Base-by-base conservation (phyloP, 2,888 invertebrate species). In the Ptilodon capucinus region DNA sequence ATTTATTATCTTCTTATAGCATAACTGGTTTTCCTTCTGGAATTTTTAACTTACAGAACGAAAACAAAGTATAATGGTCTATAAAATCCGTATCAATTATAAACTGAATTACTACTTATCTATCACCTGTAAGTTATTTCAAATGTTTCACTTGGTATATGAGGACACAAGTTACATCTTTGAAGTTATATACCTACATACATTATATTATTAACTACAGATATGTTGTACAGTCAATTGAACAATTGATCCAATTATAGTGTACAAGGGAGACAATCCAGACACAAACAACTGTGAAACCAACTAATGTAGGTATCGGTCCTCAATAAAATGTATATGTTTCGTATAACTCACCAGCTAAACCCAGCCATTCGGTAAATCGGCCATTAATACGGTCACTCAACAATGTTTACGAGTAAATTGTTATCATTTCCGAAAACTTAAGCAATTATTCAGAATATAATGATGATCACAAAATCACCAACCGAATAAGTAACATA, bases 341-440 rank as follows among this genome's bases (percentile, higher is more conserved):
- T 46, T 50, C 53, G 61, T 56, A 48, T 57, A 49, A 73, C 84
- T 86, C 68, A 91, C 92, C 92, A 92, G 82, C 87, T 92, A 84
- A 92, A 92, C 78, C 91, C 92, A 87, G 91, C 92, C 92, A 92
- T 92, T 91, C 91, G 91, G 85, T 86, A 79, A 72, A 79, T 82
- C 85, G 82, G 88, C 91, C 91, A 91, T 91, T 79, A 87, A 91
- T 86, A 79, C 66, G 69, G 64, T 71, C 70, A 76, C 63, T 72
- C 74, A 75, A 78, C 72, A 71, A 74, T 73, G 57, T 68, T 73
- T 58, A 69, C 54, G 55, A 57, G 63, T 67, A 56, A 65, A 45
- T 48, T 51, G 53, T 46, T 59, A 56, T 54, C 59, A 68, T 62
- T 55, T 51, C 54, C 46, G 49, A 71, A 74, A 70, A 64, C 64